Percentiles rank a stretch among this genome's conserved stretches.
phyloP scores from a whole-genome alignment of 2,797 vertebrate genomes.

The Poecilia wingei region DNA sequence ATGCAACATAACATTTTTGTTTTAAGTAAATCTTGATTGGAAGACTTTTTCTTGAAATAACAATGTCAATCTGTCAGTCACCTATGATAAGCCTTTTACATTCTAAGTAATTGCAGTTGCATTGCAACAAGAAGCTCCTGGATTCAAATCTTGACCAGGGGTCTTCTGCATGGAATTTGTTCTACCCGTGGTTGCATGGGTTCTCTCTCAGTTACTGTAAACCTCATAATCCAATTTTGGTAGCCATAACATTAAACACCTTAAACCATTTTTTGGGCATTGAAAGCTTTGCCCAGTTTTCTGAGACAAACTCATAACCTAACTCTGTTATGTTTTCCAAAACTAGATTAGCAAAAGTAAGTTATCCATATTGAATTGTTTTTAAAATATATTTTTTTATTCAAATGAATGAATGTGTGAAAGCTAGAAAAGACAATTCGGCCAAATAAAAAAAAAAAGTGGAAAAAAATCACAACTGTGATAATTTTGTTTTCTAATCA shows the following conservation, averaged over 20 bases:
- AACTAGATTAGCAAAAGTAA: neutral
- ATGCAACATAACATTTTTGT: slow-evolving; percentile 76
- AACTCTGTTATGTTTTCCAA: neutral
- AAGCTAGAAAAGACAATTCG: neutral
- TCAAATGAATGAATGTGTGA: neutral
- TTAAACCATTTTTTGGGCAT: neutral
- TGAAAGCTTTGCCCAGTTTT: neutral
- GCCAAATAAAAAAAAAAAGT: neutral
- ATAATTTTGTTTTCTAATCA: neutral
- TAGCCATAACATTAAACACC: neutral
- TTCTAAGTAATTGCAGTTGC: neutral
- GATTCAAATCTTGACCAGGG: neutral
- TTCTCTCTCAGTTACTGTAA: neutral
- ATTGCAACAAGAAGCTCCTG: neutral
- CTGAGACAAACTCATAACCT: neutral
- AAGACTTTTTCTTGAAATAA: slow-evolving; percentile 78
- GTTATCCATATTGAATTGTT: neutral
- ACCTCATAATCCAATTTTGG: neutral
- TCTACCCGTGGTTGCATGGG: neutral
- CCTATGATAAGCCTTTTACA: neutral
- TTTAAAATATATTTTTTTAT: neutral
- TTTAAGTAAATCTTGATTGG: slow-evolving; percentile 85
- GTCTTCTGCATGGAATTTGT: neutral
- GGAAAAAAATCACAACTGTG: neutral
- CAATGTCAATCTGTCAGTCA: neutral